These are phyloP conservation scores for Platorchestia sp. DNA, from an alignment of 1,140 invertebrate species.

Conservation along the genomic window DNA sequence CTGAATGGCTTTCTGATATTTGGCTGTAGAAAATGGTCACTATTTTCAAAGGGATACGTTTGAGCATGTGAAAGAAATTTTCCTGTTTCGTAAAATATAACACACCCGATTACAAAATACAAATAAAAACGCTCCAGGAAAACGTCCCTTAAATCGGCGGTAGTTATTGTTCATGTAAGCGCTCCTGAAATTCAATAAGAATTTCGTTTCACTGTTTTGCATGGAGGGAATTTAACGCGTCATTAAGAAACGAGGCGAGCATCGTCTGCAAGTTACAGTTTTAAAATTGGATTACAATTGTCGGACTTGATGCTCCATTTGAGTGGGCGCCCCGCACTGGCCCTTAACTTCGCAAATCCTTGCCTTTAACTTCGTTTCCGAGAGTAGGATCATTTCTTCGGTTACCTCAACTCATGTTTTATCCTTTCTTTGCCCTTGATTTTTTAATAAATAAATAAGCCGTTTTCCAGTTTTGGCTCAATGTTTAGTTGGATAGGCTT, in stretches of 20 bases:
- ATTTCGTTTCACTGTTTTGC: not conserved
- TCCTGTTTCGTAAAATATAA: too few relatives aligned
- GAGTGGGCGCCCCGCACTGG: not conserved
- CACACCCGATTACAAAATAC: too few relatives aligned
- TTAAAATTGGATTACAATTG: not conserved
- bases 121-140: too few relatives aligned
- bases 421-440: too few relatives aligned
- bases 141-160: not conserved
- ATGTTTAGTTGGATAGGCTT: too few relatives aligned
- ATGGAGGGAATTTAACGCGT: not conserved
- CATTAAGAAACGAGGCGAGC: not conserved
- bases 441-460: too few relatives aligned
- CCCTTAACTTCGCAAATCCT: not conserved
- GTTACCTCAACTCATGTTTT: too few relatives aligned
- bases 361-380: not conserved
- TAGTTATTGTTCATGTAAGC: not conserved
- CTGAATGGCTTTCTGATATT: not conserved
- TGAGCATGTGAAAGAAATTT: too few relatives aligned
- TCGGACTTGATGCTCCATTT: not conserved
- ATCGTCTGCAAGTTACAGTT: not conserved
- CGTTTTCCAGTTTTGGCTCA: too few relatives aligned
- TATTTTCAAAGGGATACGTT: too few relatives aligned
- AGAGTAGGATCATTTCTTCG: not conserved
- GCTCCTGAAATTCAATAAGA: not conserved
- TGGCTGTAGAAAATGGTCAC: not conserved